Conservation (phyloP, 2,888 invertebrate species). For the Eupeodes luniger region DNA sequence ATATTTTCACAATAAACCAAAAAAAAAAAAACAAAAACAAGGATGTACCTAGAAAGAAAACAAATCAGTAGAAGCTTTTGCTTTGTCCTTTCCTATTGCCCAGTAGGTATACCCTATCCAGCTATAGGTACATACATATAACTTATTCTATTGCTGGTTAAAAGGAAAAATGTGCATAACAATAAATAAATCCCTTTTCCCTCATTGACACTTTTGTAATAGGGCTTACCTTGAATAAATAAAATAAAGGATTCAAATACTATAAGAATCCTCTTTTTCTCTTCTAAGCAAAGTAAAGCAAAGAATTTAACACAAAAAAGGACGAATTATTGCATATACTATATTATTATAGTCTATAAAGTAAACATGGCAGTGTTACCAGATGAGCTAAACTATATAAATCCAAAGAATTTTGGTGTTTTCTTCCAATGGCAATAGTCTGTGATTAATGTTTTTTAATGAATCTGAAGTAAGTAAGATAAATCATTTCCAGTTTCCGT, state of each 20-base stretch:
- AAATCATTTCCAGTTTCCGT: no score
- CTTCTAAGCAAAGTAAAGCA: constrained; percentile 19
- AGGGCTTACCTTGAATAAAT: constrained; percentile 62
- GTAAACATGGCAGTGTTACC: neutral
- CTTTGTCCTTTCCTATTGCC: constrained; percentile 31
- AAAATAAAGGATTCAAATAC: constrained; percentile 59
- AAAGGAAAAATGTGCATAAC: constrained; percentile 58
- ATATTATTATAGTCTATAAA: neutral
- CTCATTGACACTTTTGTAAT: constrained; percentile 74
- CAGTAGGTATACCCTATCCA: neutral
- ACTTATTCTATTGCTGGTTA: neutral
- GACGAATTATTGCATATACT: neutral
- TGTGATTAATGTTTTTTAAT: no score
- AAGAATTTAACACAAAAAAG: neutral
- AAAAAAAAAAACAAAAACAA: neutral
- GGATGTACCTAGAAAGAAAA: neutral
- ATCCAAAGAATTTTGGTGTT: no score
- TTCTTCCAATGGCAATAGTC: no score
- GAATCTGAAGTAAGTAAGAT: no score
- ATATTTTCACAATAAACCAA: constrained; percentile 4
- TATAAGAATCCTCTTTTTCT: neutral
- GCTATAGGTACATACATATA: no score
- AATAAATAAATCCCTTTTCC: constrained; percentile 66
- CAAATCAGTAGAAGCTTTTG: constrained; percentile 20
- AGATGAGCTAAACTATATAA: neutral